Conservation (phyloP, 1,140 invertebrate genomes). For the Zophobas morio region DNA sequence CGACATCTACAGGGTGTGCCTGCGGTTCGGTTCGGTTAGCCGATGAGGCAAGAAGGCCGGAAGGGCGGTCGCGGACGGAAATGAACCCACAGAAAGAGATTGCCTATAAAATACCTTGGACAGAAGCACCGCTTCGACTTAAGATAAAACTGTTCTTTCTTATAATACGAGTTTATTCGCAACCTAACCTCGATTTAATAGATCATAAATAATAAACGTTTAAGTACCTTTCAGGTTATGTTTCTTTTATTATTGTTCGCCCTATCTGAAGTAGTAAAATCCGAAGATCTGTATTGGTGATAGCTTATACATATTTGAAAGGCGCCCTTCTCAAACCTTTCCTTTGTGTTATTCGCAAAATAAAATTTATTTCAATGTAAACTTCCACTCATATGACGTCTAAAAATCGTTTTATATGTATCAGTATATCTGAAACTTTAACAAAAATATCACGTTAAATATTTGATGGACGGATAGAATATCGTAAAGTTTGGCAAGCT, state of each 20-base stretch:
- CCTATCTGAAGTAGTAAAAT: slow-evolving; percentile 17
- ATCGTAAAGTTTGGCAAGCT: not conserved
- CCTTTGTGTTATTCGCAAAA: slow-evolving; percentile 19
- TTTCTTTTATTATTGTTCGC: slow-evolving; percentile 39
- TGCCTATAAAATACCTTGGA: slow-evolving; percentile 52
- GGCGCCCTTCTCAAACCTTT: slow-evolving; percentile 7
- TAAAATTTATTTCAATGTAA: slow-evolving; percentile 37
- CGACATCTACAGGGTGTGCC: slow-evolving; percentile 54
- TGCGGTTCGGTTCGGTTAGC: slow-evolving; percentile 25
- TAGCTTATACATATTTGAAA: slow-evolving; percentile 37
- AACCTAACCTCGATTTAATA: slow-evolving; percentile 37
- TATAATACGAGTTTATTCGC: slow-evolving; percentile 29
- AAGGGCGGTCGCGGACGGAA: slow-evolving; percentile 49
- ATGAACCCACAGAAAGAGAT: slow-evolving; percentile 52
- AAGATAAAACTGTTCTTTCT: slow-evolving; percentile 35
- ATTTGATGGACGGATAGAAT: slow-evolving; percentile 15
- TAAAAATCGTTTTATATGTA: slow-evolving; percentile 32
- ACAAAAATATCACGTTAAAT: slow-evolving; percentile 37
- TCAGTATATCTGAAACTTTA: slow-evolving; percentile 12
- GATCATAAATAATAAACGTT: slow-evolving; percentile 42
- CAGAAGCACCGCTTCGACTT: slow-evolving; percentile 42
- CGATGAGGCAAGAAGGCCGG: slow-evolving; percentile 42
- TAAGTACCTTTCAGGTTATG: slow-evolving; percentile 37
- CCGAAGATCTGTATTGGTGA: slow-evolving; percentile 29
- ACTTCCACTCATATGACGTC: slow-evolving; percentile 16